phyloP scores from a whole-genome alignment of 2,797 vertebrate species.

The Phaenicophaeus curvirostris region DNA sequence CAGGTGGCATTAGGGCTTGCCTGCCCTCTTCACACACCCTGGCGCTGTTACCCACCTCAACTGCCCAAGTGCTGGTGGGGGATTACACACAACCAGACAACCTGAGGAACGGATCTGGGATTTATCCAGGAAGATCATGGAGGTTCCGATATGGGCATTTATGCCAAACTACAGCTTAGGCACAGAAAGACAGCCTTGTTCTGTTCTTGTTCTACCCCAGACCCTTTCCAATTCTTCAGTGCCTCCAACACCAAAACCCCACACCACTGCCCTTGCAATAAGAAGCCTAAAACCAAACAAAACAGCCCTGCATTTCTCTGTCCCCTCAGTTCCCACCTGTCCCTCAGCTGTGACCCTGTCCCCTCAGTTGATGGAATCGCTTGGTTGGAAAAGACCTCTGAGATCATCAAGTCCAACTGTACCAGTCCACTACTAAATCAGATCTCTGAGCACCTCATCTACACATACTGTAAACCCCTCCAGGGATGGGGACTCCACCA shows the following conservation, averaged over 20 bases:
- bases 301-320: background rate
- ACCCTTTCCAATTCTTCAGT: background rate
- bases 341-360: background rate
- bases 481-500: no score
- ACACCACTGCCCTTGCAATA: no score
- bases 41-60: background rate
- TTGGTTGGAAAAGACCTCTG: no score
- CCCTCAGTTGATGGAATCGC: no score
- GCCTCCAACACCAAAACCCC: background rate
- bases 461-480: no score
- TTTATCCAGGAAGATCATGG: background rate
- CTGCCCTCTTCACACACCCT: background rate
- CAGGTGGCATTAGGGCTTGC: background rate
- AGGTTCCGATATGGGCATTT: background rate
- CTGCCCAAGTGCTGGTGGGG: no score
- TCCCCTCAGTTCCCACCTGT: no score
- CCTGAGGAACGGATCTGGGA: background rate
- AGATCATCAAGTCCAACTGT: no score
- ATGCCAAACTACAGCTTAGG: background rate
- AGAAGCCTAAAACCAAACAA: background rate
- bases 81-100: background rate
- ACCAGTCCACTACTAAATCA: no score
- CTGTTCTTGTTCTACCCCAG: background rate
- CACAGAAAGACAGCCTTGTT: background rate
- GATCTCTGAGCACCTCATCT: no score